Percentiles rank a stretch among this genome's conserved stretches.
phyloP scores from a whole-genome alignment of 2,113 vertebrate species.

The Dipodomys ordii region DNA sequence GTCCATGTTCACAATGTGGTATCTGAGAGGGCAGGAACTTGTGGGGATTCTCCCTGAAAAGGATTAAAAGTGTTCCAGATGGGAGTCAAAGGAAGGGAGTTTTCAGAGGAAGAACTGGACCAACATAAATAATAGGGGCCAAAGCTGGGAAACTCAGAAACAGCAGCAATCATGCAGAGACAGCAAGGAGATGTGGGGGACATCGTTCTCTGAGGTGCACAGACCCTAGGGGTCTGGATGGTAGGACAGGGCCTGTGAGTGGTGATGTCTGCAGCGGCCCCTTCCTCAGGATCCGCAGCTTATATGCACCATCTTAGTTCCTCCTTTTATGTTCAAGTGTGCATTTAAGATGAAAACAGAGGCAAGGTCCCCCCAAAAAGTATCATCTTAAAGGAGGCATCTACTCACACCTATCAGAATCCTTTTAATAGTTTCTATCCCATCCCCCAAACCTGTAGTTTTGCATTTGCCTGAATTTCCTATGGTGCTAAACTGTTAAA shows the following conservation, averaged over 20 bases:
- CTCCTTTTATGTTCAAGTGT: background rate
- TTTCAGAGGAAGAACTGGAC: background rate
- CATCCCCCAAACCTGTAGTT: background rate
- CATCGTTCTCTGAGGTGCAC: too few relatives aligned
- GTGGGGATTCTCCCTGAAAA: background rate
- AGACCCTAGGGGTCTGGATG: too few relatives aligned
- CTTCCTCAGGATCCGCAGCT: background rate
- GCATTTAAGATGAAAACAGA: background rate
- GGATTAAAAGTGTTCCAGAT: too few relatives aligned
- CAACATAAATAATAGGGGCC: background rate
- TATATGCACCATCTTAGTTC: background rate
- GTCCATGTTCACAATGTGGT: background rate
- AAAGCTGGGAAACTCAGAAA: background rate
- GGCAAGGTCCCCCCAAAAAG: too few relatives aligned
- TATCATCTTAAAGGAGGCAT: background rate
- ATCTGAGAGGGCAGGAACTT: background rate
- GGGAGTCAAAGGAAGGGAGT: background rate
- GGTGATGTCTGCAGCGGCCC: too few relatives aligned
- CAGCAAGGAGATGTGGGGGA: too few relatives aligned
- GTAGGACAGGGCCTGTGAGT: too few relatives aligned
- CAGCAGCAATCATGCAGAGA: accelerated
- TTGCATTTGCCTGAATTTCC: background rate
- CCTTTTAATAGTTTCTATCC: background rate
- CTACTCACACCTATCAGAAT: background rate
- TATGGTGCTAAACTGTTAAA: background rate